These are phyloP conservation scores for Synergus itoensis DNA, from an alignment of 2,888 invertebrate species.

Conservation along the genomic window DNA sequence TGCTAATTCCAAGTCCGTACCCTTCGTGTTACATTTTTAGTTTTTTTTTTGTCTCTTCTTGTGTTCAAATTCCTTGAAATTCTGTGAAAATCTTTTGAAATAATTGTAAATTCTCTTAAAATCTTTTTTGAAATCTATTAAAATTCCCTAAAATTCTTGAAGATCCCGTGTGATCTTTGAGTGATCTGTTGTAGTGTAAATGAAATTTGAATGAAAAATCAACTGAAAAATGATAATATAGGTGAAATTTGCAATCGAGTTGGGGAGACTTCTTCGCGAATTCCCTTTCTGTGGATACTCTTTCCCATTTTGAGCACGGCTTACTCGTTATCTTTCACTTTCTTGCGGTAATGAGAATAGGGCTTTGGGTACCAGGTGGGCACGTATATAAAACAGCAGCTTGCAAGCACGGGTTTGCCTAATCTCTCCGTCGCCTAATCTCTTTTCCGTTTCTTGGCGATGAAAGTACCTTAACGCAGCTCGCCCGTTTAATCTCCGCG, in stretches of 20 bases:
- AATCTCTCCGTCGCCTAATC: constrained; percentile 61
- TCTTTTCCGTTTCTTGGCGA: constrained; percentile 59
- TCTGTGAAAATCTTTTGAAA: no score
- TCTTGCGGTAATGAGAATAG: constrained; percentile 46
- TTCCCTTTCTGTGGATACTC: constrained; percentile 9
- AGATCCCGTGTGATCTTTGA: background rate
- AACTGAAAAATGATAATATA: constrained; percentile 17
- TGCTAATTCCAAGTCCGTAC: no score
- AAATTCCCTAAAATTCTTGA: background rate
- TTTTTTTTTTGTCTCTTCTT: no score
- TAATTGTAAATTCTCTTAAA: no score
- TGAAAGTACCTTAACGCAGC: constrained; percentile 71
- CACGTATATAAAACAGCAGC: constrained; percentile 66
- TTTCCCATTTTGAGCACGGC: constrained; percentile 30
- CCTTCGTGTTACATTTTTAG: no score
- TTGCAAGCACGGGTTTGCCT: constrained; percentile 67
- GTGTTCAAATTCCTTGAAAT: no score
- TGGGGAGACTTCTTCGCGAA: constrained; percentile 8
- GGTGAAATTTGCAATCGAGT: constrained; percentile 1
- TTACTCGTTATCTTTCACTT: constrained; percentile 40
- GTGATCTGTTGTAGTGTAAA: background rate
- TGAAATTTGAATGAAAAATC: background rate
- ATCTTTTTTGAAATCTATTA: no score
- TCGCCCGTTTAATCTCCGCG: constrained; percentile 69
- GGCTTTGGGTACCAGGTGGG: constrained; percentile 61